Evolutionary conservation across 2,113 vertebrate genomes (phyloP).

Genomic region (Anhinga anhinga): DNA sequence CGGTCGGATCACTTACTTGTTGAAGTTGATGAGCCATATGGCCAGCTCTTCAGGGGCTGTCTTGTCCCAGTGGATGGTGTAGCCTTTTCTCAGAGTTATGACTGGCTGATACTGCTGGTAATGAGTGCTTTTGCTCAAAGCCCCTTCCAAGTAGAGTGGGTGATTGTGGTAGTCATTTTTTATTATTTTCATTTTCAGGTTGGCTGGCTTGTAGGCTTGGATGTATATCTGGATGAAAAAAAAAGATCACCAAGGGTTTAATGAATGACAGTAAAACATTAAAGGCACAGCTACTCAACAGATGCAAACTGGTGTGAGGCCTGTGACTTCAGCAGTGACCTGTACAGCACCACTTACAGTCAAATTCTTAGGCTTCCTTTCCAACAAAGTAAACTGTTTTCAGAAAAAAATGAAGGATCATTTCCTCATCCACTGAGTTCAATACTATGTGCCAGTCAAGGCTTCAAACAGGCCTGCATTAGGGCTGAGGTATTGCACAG

Average conservation of each 20-base stretch:
- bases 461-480: background rate
- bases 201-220: slow-evolving; percentile 87
- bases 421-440: background rate
- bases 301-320: background rate
- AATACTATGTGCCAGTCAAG: background rate
- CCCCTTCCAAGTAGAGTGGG: slow-evolving; percentile 86
- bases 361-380: background rate
- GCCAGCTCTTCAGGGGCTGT: slow-evolving; percentile 87
- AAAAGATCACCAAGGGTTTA: background rate
- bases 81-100: slow-evolving; percentile 87
- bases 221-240: slow-evolving; percentile 84
- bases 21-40: slow-evolving; percentile 98
- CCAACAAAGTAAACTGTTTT: background rate
- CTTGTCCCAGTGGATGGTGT: slow-evolving; percentile 95
- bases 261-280: background rate
- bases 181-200: slow-evolving; percentile 87
- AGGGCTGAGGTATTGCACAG: background rate
- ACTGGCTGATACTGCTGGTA: slow-evolving; percentile 99
- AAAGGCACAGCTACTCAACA: background rate
- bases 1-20: slow-evolving; percentile 79
- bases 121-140: slow-evolving; percentile 88
- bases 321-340: background rate
- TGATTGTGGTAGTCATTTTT: slow-evolving; percentile 87
- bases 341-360: background rate
- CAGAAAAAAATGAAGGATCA: background rate